Evolutionary conservation across 2,797 vertebrate genomes (phyloP), one percentile per base, ranked within the genome.

Genomic region (Paedocypris micromegethes): DNA sequence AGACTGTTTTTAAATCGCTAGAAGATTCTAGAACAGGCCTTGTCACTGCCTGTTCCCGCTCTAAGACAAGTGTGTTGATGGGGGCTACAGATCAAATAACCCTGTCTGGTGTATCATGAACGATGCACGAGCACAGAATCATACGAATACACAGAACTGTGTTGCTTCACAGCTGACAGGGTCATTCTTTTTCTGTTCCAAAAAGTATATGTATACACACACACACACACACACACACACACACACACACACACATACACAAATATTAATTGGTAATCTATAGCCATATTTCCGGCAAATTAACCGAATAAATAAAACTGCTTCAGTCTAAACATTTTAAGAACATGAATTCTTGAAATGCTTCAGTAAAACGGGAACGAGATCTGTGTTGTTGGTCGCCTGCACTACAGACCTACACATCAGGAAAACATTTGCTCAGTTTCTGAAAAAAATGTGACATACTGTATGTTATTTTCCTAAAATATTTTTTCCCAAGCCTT

Each of bases 401-500:
- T 8, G 44, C 59, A 42, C 38, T 50, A 66, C 38, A 37, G 43
- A 41, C 49, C 45, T 54, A 42, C 67, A 50, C 51, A 64, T 58
- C 41, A 49, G 37, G 40, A 58, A 49, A 66, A 50, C 49, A 71
- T 48, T 43, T 50, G 41, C 9, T 50, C 58, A 8, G 44, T 42
- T 51, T 56, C 51, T 58, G 52, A 63, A 58, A 44, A 51, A 66
- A 57, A 71, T 59, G 64, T 80, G 73, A 75, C 74, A 70, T 78
- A 23, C 23, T 23, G 23, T 23, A 75, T 76, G 67, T 70, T 58
- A 70, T 58, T 70, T 5, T 72, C 71, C 55, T 62, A 74, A 80
- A 79, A 80, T 79, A 79, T 71, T 58, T 74, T 80, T 80, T 69
- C 72, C 72, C 75, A 78, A 79, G 73, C 68, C 57, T 68, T 58